Evolutionary conservation across 53 echinoderm and acorn worm species (phyloP), one percentile per base, ranked within the genome.

Genomic region (Mesocentrotus franciscanus): DNA sequence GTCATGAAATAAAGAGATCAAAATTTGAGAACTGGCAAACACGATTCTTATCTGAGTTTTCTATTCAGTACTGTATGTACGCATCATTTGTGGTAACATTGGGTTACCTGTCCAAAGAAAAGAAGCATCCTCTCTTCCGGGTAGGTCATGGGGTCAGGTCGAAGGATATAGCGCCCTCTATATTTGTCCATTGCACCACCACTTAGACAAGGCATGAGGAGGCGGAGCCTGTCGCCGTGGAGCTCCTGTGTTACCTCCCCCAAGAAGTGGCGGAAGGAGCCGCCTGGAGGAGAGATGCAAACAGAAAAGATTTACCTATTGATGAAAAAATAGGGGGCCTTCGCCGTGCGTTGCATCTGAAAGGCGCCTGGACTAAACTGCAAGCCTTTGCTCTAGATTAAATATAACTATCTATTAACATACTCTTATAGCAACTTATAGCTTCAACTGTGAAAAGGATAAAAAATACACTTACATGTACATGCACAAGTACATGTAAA

Each of bases 161-260:
- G 93, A 76, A 98, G 95, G 8, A 98, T 76, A 78, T 95, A 97
- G 85, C 96, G 76, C 62, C 97, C 98, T 92, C 95, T 95, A 91
- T 96, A 95, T 12, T 95, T 96, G 66, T 97, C 98, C 20, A 17
- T 3, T 2, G 94, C 75, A 16, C 96, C 93, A 9, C 96, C 95
- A 17, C 97, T 97, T 17, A 96, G 98, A 75, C 97, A 98, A 60
- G 85, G 95, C 76, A 97, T 96, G 8, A 98, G 96, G 35, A 98
- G 90, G 91, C 97, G 96, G 32, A 98, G 95, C 36, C 89, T 91
- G 36, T 97, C 96, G 90, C 97, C 96, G 66, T 97, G 98, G 20
- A 98, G 95, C 93, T 98, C 98, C n/a, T 95, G 90, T 2, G 98
- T 98, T 60, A 98, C 98, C 92, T 98, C 97, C 12, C 97, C 97